phyloP scores from a whole-genome alignment of 1,140 invertebrate species.

The Bombus sylvicola region DNA sequence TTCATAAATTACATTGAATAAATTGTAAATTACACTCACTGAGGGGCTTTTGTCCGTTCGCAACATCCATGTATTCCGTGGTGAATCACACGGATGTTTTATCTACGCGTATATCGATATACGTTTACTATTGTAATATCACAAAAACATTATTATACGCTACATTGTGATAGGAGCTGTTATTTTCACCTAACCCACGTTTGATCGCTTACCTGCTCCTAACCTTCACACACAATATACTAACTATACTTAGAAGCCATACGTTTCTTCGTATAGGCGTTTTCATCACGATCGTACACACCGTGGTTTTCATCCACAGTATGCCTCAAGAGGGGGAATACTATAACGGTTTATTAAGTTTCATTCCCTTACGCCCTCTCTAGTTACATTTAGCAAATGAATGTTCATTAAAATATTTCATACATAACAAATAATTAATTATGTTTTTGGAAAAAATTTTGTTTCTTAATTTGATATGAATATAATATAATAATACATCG shows the following conservation, averaged over 20 bases:
- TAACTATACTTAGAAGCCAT: conserved; percentile 43
- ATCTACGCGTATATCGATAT: conserved; percentile 40
- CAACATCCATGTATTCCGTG: conserved; percentile 77
- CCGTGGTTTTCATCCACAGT: background rate
- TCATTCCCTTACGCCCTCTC: background rate
- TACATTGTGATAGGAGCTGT: conserved; percentile 46
- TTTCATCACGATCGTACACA: background rate
- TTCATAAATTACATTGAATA: conserved; percentile 1
- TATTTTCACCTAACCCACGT: conserved; percentile 49
- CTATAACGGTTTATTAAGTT: background rate
- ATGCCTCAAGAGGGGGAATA: conserved; percentile 1
- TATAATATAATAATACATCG: background rate
- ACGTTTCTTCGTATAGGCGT: conserved; percentile 47
- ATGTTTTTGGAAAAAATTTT: background rate
- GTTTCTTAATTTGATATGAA: background rate
- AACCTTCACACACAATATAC: conserved; percentile 41
- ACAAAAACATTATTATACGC: conserved; percentile 42
- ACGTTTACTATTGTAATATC: conserved; percentile 27
- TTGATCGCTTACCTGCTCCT: conserved; percentile 39
- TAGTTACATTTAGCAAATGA: background rate
- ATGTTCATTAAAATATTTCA: background rate
- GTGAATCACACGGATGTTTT: conserved; percentile 62
- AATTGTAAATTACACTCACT: conserved; percentile 68
- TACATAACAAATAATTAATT: too few species aligned
- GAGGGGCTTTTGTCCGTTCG: conserved; percentile 76